Evolutionary conservation across 2,113 vertebrate species (phyloP), one percentile per base, ranked within the genome.

Genomic region (Leucoraja erinaceus): DNA sequence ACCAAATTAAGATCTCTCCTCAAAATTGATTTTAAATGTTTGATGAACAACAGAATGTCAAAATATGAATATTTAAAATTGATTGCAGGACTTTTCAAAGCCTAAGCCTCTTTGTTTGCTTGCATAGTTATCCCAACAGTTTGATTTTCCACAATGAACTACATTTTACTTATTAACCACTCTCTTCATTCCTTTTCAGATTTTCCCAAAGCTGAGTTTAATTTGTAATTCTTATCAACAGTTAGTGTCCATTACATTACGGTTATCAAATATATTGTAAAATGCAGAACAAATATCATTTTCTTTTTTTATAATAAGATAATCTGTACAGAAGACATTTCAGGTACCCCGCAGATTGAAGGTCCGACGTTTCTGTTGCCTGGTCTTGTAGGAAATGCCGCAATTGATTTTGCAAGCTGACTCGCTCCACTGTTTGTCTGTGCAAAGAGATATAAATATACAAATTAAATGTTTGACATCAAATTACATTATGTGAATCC

Each of bases 401-500:
- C 88, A 99, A 96, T 59, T 99, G 98, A 68, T 96, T 98, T 96
- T 99, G 98, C 9, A 99, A 94, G 0, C 96, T 96, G 76, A 98
- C 96, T 93, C 96, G 97, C 93, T 99, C 98, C 81, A 97, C 92
- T 0, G 98, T 98, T 94, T 99, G 98, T 94, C 98, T 99, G 59
- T 33, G 95, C 12, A 95, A 93, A 93, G 94, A 94, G 94, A 94
- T 93, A 5, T 1, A 72, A 33, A 72, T 11, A 72, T 22, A 91
- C 68, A 91, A 91, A 74, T 31, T 72, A 72, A 72, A 72, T 70
- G 16, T 70, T 70, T 68, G 14, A 2, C 33, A 33, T 33, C 16
- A 66, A 38, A 16, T 28, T 72, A 70, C 28, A 68, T 18, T 91
- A 33, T 11, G 70, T 72, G 66, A 38, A 33, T 68, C 5, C 31